Base-by-base conservation (phyloP, 2,888 invertebrate species). In the Steinernema carpocapsae region DNA sequence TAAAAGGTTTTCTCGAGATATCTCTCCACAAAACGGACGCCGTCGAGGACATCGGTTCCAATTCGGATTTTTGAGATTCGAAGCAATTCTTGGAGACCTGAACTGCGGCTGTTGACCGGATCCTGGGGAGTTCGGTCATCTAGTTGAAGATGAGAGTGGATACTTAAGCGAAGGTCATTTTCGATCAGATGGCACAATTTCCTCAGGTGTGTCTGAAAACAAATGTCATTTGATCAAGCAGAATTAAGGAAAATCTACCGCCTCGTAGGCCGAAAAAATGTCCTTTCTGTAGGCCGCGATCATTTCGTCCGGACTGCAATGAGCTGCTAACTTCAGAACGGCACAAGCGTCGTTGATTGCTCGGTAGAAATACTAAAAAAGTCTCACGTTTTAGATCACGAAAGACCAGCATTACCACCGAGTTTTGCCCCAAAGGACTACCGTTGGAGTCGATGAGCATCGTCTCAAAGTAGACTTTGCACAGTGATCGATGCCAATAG, bases 1-100 rank as follows among this genome's bases (percentile, higher is more conserved):
- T 99, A 99, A 89, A 97, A 97, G 88, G 94, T 95, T 80, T 92
- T 92, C 85, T 95, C 94, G 80, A 99, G 91, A 89, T 97, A 96
- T 87, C 94, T 92, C 88, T 96, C 96, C 10, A 95, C 92, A 56
- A 77, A 26, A 7, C 51, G 17, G 42, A 52, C 29, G 12, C 43
- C 29, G 24, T 48, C 43, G 78, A 75, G 46, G 19, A 19, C 48
- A 0, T 37, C 32, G 19, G 7, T 48, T 12, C 73, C 42, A 37
- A 48, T 59, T 22, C 45, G 37, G 17, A 29, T n/a, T 73, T 45
- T 70, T 14, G 48, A 59, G 32, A 48, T 75, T 42, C 46, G 19
- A 7, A 70, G 64, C 29, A 78, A 80, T 76, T 46, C 80, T 79
- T 77, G 64, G 3, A 77, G 19, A 72, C 32, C 70, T n/a, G 24